These are phyloP conservation scores for Amphipyra tragopoginis DNA, from an alignment of 2,888 invertebrate species.

Conservation along the genomic window DNA sequence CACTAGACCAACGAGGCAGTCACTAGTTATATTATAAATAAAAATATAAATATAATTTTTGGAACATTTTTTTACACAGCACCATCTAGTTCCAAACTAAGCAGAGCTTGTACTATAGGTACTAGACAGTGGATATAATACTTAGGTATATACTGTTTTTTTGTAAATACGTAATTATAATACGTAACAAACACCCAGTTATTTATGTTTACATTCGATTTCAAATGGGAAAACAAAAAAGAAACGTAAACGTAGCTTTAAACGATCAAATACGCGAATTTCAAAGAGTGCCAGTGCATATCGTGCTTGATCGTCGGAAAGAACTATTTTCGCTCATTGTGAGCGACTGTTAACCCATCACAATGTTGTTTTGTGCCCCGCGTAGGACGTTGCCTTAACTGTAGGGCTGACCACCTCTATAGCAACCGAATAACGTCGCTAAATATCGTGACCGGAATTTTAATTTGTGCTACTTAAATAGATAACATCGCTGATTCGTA, in stretches of 20 bases:
- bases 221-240: neutral
- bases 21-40: too few species aligned
- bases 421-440: constrained; percentile 23
- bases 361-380: constrained; percentile 76
- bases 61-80: too few species aligned
- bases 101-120: too few species aligned
- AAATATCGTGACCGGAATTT: constrained; percentile 42
- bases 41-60: too few species aligned
- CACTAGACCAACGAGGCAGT: too few species aligned
- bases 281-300: constrained; percentile 45
- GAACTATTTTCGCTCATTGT: constrained; percentile 81
- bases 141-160: too few species aligned
- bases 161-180: too few species aligned
- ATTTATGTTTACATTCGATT: constrained; percentile 1
- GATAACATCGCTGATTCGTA: constrained; percentile 32
- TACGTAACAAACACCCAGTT: too few species aligned
- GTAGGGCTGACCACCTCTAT: constrained; percentile 62
- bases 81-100: too few species aligned
- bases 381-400: constrained; percentile 79
- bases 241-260: constrained; percentile 25
- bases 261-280: constrained; percentile 26
- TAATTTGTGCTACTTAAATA: constrained; percentile 23
- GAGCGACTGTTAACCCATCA: constrained; percentile 82
- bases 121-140: too few species aligned
- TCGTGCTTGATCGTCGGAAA: constrained; percentile 73